Evolutionary conservation across 2,113 vertebrate genomes (phyloP), one percentile per base, ranked within the genome.

Genomic region (Falco punctatus): DNA sequence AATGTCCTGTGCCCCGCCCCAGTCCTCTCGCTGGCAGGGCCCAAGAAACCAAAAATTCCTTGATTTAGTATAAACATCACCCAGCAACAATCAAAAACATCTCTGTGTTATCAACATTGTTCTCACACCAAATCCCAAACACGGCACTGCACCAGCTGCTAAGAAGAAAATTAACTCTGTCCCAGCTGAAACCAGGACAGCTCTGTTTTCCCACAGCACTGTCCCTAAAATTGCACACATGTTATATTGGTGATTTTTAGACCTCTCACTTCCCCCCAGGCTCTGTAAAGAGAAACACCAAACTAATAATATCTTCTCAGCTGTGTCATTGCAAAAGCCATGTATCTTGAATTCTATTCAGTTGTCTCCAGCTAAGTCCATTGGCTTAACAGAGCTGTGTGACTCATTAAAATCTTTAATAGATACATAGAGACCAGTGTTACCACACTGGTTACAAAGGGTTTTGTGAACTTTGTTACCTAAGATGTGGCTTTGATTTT

Each of bases 291-390:
- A 88, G 58, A 77, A 66, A 13, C 15, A 54, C 17, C 15, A 70
- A 18, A 3, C 9, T 64, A 70, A 69, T 13, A 0, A 0, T 49
- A 13, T 58, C 27, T 70, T 52, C 51, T 87, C 20, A 49, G 15
- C 10, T 69, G 30, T 48, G 44, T 40, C n/a, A 44, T 21, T 65
- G 30, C 38, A 59, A 44, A 86, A 30, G 49, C 17, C 4, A 4
- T 23, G 8, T 54, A 38, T 35, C 32, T 32, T 44, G 46, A 84
- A 75, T 74, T 44, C n/a, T 70, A 22, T 14, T 49, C 30, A 35
- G 14, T 4, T 55, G 28, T 70, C 28, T 10, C 30, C 30, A 88
- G 1, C 22, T 70, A 52, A 74, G 26, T 64, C 23, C 44, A 44
- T 11, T 69, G 23, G 27, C 18, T 74, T 87, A 55, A 55, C 30